Conservation (phyloP, 2,888 invertebrate genomes). For the Nasonia oneida region DNA sequence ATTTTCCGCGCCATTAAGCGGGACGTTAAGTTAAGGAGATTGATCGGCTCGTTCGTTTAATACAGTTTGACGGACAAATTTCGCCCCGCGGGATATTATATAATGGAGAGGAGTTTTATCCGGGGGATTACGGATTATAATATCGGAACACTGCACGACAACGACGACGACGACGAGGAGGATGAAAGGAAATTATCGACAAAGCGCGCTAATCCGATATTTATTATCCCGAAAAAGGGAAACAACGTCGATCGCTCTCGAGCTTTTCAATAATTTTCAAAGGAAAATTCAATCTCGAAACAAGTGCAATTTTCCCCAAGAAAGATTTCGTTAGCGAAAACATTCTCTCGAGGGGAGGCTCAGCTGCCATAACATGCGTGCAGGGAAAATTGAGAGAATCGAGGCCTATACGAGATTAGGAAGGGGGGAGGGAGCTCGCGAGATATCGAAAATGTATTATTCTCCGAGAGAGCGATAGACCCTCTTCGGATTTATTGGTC, state of each 20-base stretch:
- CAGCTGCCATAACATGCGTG: not conserved
- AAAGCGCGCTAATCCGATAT: not conserved
- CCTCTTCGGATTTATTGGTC: conserved; percentile 49
- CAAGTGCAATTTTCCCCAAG: not conserved
- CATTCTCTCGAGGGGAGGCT: conserved; percentile 5
- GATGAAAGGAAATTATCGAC: not conserved
- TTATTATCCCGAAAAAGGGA: not conserved
- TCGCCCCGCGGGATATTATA: not conserved
- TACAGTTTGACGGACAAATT: not conserved
- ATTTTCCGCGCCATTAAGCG: not conserved
- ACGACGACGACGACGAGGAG: not conserved
- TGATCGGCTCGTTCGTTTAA: not conserved
- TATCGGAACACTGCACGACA: not conserved
- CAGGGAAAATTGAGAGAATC: conserved; percentile 18
- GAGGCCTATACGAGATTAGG: conserved; percentile 13
- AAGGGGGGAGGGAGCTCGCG: not conserved
- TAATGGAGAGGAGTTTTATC: no score
- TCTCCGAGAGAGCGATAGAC: conserved; percentile 19
- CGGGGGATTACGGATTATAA: not conserved
- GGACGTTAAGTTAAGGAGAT: conserved; percentile 4
- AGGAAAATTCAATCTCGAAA: conserved; percentile 3
- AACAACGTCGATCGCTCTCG: not conserved
- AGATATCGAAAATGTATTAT: conserved; percentile 59
- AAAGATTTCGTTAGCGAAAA: conserved; percentile 12
- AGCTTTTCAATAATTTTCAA: not conserved